Conservation (phyloP, 2,888 invertebrate genomes). For the Lasioglossum pauxillum region DNA sequence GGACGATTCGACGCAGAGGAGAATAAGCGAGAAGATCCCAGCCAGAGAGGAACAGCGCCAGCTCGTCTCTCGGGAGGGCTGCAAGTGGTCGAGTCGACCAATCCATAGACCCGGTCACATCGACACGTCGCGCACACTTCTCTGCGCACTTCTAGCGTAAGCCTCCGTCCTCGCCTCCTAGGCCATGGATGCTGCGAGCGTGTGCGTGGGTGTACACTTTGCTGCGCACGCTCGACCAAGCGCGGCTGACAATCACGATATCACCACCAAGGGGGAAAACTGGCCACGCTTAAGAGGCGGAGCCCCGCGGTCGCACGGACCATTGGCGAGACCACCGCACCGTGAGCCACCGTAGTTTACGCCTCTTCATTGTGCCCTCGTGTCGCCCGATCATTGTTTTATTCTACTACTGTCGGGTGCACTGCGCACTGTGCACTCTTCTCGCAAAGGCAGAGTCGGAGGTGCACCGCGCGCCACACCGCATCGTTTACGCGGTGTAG, state of each 20-base stretch:
- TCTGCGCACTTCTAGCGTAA: constrained; percentile 27
- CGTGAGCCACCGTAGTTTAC: constrained; percentile 76
- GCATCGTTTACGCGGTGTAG: neutral
- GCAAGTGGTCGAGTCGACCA: constrained; percentile 60
- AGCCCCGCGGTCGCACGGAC: constrained; percentile 79
- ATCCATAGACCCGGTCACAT: constrained; percentile 52
- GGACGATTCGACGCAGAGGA: neutral
- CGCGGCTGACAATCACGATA: constrained; percentile 63
- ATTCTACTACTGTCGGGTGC: neutral
- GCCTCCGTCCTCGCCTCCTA: neutral
- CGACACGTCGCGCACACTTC: constrained; percentile 54
- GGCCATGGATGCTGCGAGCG: neutral
- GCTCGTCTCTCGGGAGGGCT: constrained; percentile 36
- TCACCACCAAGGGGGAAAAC: constrained; percentile 50
- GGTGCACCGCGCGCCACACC: neutral
- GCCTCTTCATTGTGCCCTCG: constrained; percentile 74
- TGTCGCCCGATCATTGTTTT: constrained; percentile 31
- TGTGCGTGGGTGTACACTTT: constrained; percentile 24
- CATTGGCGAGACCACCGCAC: constrained; percentile 81
- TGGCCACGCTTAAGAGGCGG: constrained; percentile 79
- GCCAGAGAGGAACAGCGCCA: neutral
- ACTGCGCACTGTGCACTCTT: neutral
- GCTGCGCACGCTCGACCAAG: constrained; percentile 71
- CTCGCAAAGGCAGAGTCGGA: neutral
- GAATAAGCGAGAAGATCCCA: neutral